Conservation (phyloP, 1,140 invertebrate species). For the Camponotus vicinus region DNA sequence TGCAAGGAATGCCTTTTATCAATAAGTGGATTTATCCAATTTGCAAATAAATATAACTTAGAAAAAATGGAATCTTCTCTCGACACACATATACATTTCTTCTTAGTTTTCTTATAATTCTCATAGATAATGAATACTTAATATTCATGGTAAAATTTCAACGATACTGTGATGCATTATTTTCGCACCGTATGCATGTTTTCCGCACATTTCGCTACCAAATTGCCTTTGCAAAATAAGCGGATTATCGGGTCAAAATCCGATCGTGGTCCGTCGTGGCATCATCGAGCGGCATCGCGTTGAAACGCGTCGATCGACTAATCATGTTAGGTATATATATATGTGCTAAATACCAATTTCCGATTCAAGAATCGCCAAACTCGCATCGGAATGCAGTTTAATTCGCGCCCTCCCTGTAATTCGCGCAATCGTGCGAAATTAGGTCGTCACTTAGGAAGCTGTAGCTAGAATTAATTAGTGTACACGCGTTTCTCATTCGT, state of each 20-base stretch:
- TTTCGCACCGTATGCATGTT: neutral
- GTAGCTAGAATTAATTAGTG: slow-evolving; percentile 56
- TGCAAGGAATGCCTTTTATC: neutral
- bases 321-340: slow-evolving; percentile 47
- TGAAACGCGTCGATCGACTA: slow-evolving; percentile 51
- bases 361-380: slow-evolving; percentile 42
- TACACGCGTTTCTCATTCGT: slow-evolving; percentile 36
- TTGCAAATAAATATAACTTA: neutral
- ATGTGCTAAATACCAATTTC: slow-evolving; percentile 50
- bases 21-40: neutral
- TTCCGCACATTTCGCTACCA: slow-evolving; percentile 29
- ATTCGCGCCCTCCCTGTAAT: neutral
- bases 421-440: slow-evolving; percentile 50
- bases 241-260: slow-evolving; percentile 46
- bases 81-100: neutral
- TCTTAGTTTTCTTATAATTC: neutral
- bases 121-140: neutral
- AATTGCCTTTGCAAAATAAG: slow-evolving; percentile 55
- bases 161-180: neutral
- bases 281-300: neutral
- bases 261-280: neutral
- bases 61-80: neutral
- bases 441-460: slow-evolving; percentile 49
- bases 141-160: neutral
- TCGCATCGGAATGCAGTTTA: slow-evolving; percentile 38